Evolutionary conservation across 2,113 vertebrate species (phyloP).

Genomic region (Varanus komodoensis): DNA sequence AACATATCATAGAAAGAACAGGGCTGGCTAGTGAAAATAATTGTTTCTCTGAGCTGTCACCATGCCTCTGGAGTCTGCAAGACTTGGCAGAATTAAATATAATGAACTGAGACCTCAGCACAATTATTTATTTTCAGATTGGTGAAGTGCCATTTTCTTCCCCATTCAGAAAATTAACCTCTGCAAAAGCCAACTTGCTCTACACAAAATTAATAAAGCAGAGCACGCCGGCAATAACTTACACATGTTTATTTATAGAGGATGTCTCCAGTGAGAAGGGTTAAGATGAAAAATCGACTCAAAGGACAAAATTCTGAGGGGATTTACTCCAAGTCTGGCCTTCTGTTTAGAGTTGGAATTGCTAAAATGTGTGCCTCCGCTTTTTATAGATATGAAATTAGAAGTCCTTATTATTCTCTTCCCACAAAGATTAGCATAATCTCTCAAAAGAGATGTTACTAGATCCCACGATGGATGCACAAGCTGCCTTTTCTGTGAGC

Average conservation of each 20-base stretch:
- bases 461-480: background rate
- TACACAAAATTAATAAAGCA: conserved; percentile 78
- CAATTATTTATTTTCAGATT: conserved; percentile 75
- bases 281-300: conserved; percentile 73
- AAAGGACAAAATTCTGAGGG: conserved; percentile 58
- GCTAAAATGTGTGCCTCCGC: conserved; percentile 45
- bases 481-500: background rate
- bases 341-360: conserved; percentile 56
- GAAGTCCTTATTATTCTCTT: conserved; percentile 19
- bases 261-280: conserved; percentile 67
- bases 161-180: conserved; percentile 75
- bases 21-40: conserved; percentile 49
- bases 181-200: conserved; percentile 70
- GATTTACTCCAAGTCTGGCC: conserved; percentile 61
- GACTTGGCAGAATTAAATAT: conserved; percentile 67
- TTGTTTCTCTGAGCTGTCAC: conserved; percentile 59
- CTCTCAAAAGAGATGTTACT: conserved; percentile 12
- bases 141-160: conserved; percentile 72
- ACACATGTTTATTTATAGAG: conserved; percentile 75
- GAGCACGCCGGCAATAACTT: conserved; percentile 69
- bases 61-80: conserved; percentile 44
- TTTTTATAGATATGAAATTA: conserved; percentile 53
- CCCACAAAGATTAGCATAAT: conserved; percentile 13
- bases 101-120: conserved; percentile 70
- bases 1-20: conserved; percentile 4